These are phyloP conservation scores for Alligator mississippiensis DNA, from an alignment of 2,113 vertebrate species.

Conservation along the genomic window DNA sequence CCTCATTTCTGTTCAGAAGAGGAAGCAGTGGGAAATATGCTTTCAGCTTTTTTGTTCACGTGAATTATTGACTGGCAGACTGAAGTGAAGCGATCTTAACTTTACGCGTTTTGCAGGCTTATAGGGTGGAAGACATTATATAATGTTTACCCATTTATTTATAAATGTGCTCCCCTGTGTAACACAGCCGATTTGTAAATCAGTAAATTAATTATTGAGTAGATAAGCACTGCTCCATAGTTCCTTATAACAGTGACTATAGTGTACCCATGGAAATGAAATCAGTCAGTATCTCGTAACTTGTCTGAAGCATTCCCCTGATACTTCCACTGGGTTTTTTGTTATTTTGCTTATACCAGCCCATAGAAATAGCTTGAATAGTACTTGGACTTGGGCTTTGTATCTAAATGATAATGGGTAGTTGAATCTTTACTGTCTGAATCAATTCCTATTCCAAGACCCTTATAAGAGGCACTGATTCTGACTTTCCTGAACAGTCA, in stretches of 20 bases:
- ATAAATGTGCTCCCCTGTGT: background rate
- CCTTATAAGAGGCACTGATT: background rate
- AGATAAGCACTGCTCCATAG: background rate
- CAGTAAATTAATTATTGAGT: conserved; percentile 38
- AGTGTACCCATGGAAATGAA: conserved; percentile 4
- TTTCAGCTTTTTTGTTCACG: conserved; percentile 26
- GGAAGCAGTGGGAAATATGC: conserved; percentile 29
- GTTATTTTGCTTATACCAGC: background rate
- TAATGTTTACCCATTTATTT: conserved; percentile 1
- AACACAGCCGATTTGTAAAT: conserved; percentile 41
- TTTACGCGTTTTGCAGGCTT: background rate
- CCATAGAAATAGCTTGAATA: background rate
- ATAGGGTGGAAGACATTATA: conserved; percentile 6
- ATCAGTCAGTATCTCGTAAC: background rate
- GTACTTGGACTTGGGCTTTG: background rate
- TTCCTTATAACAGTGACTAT: background rate
- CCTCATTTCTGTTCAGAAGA: conserved; percentile 4
- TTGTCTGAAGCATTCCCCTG: background rate
- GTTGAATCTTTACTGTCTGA: background rate
- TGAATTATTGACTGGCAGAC: conserved; percentile 56
- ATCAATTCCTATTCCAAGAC: background rate
- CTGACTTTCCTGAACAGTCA: background rate
- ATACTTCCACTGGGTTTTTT: background rate
- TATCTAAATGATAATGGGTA: background rate
- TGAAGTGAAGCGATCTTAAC: conserved; percentile 10